A percentile compares a stretch with the other conserved stretches of the same genome.
Evolutionary conservation across 2,888 invertebrate genomes (phyloP).

Genomic region (Parasteatoda lunata): DNA sequence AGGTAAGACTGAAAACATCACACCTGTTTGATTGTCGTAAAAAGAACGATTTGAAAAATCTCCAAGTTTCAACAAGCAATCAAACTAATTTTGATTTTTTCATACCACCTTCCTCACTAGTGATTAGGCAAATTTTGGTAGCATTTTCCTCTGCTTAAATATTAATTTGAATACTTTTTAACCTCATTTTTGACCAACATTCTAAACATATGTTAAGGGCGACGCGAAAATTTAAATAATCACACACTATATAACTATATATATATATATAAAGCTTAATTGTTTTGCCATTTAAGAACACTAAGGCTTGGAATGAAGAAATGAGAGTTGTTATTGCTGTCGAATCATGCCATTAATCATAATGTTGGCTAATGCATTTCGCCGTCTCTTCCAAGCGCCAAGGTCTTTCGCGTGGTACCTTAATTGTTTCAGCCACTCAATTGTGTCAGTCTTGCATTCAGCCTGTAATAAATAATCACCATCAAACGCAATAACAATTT

Average conservation of each 20-base stretch:
- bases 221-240: neutral
- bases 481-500: too few relatives aligned
- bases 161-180: too few relatives aligned
- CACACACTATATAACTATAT: neutral
- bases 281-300: neutral
- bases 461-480: conserved; percentile 79
- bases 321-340: conserved; percentile 23
- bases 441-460: conserved; percentile 88
- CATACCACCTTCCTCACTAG: too few relatives aligned
- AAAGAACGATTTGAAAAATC: too few relatives aligned
- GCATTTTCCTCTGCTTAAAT: too few relatives aligned
- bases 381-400: conserved; percentile 91
- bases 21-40: too few relatives aligned
- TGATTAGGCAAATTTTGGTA: too few relatives aligned
- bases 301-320: neutral
- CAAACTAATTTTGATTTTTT: too few relatives aligned
- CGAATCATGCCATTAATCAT: conserved; percentile 82
- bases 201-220: neutral
- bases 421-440: conserved; percentile 90
- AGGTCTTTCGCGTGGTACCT: conserved; percentile 93
- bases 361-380: conserved; percentile 94
- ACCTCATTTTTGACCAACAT: neutral
- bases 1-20: too few relatives aligned
- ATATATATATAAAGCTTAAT: neutral
- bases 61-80: too few relatives aligned